These are phyloP conservation scores for Hippoglossus stenolepis DNA, from an alignment of 2,113 vertebrate species.

Conservation along the genomic window DNA sequence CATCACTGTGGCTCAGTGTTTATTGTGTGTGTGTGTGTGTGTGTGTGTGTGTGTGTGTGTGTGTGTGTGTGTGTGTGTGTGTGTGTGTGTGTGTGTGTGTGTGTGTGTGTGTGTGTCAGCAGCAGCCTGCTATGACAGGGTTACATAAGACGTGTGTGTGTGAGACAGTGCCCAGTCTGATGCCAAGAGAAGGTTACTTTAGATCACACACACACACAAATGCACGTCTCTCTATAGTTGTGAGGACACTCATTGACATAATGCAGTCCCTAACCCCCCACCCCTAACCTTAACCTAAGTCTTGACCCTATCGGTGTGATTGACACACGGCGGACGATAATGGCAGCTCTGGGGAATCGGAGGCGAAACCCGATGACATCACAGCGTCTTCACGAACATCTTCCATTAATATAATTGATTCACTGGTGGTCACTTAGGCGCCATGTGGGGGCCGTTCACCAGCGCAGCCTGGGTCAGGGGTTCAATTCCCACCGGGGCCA, in stretches of 20 bases:
- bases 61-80: conserved; percentile 13
- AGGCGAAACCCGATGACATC: conserved; percentile 13
- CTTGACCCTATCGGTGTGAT: no score
- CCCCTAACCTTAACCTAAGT: no score
- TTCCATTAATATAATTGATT: conserved; percentile 42
- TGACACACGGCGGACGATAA: no score
- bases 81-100: conserved; percentile 11
- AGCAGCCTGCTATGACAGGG: neutral
- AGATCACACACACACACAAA: neutral
- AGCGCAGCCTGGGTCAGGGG: neutral
- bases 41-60: neutral
- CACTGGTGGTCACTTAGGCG: neutral
- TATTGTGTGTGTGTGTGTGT: conserved; percentile 16
- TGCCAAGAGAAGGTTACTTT: conserved; percentile 11
- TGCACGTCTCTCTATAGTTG: no score
- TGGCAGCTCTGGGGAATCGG: no score
- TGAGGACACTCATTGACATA: neutral
- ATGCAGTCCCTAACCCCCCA: no score
- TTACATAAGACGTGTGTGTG: conserved; percentile 37
- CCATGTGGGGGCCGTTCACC: conserved; percentile 18
- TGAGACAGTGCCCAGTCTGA: neutral
- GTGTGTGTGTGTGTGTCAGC: neutral
- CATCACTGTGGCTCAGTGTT: conserved; percentile 16
- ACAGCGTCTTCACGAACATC: conserved; percentile 25
- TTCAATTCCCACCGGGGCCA: conserved; percentile 24